Base-by-base conservation (phyloP, 2,888 invertebrate genomes). In the Perizoma flavofasciatum region DNA sequence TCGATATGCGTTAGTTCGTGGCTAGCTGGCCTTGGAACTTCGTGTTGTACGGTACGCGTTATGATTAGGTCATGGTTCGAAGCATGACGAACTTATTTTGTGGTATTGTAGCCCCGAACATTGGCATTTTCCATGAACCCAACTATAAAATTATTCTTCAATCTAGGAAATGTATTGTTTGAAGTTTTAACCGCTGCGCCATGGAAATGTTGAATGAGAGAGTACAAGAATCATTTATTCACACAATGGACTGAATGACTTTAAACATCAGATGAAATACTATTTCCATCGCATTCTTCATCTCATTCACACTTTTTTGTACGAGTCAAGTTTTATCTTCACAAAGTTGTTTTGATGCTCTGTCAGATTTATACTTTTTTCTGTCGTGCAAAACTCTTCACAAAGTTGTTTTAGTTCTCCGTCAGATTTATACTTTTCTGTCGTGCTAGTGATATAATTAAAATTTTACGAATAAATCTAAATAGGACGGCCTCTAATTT, bases 21-120 rank as follows among this genome's bases (percentile, higher is more conserved):
- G 52, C 49, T 32, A n/a, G 9, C 47, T 66, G 71, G 67, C 84
- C 82, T 83, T 78, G 75, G 67, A 66, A 58, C 61, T 41, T 55
- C 61, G 65, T 71, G 69, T 64, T 75, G 68, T 72, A 67, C 70
- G 70, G 66, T 74, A 71, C 68, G 69, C 64, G 64, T 69, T 74
- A 72, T 79, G 73, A 80, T 78, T 81, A 82, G 81, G 78, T 84
- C 82, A 84, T 75, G 82, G 84, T 71, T 75, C 43, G 35, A 44
- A 48, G 44, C 58, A 60, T 64, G 63, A 67, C 63, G 47, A 45
- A 59, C 47, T 45, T 55, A 53, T 58, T 61, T 61, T 45, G 43
- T 57, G 50, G 47, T 53, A 22, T 40, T 58, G 46, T 52, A 11
- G 45, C 53, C 50, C 6, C 22, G 46, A 49, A 45, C 47, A 48